Conservation (phyloP, 1,140 invertebrate genomes). For the Hyposmocoma kahamanoa region DNA sequence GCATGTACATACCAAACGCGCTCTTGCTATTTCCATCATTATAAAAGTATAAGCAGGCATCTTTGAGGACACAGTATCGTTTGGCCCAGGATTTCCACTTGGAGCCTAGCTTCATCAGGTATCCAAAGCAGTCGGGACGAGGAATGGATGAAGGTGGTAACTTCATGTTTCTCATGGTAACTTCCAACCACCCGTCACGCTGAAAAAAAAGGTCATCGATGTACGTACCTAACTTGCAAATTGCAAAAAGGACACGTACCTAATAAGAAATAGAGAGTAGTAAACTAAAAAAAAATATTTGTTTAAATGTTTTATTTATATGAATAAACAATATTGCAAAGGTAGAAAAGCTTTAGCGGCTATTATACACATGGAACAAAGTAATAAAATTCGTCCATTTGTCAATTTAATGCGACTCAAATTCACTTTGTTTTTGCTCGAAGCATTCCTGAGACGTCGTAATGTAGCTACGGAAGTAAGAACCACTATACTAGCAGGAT, state of each 20-base stretch:
- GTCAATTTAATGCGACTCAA: too few relatives aligned
- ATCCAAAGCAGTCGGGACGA: constrained; percentile 92
- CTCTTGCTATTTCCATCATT: constrained; percentile 88
- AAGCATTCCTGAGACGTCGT: too few relatives aligned
- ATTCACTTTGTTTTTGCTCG: too few relatives aligned
- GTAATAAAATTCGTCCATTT: too few relatives aligned
- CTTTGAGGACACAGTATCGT: constrained; percentile 95
- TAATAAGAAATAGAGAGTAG: too few relatives aligned
- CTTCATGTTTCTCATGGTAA: constrained; percentile 78
- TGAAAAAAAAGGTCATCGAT: constrained; percentile 40
- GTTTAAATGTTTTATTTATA: too few relatives aligned
- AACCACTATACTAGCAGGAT: neutral
- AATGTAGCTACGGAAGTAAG: constrained; percentile 1
- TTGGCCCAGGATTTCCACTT: constrained; percentile 91
- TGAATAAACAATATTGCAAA: too few relatives aligned
- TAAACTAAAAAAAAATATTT: too few relatives aligned
- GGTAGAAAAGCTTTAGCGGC: too few relatives aligned
- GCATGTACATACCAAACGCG: constrained; percentile 83
- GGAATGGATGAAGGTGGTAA: constrained; percentile 82
- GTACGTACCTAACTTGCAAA: too few relatives aligned
- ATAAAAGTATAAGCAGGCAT: constrained; percentile 96
- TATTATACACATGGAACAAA: too few relatives aligned
- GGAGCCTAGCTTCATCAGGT: constrained; percentile 86
- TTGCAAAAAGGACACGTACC: too few relatives aligned
- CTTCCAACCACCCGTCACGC: constrained; percentile 71